Percentiles rank a stretch among this genome's conserved stretches.
Evolutionary conservation across 2,797 vertebrate genomes (phyloP).

Genomic region (Urocyon cinereoargenteus): DNA sequence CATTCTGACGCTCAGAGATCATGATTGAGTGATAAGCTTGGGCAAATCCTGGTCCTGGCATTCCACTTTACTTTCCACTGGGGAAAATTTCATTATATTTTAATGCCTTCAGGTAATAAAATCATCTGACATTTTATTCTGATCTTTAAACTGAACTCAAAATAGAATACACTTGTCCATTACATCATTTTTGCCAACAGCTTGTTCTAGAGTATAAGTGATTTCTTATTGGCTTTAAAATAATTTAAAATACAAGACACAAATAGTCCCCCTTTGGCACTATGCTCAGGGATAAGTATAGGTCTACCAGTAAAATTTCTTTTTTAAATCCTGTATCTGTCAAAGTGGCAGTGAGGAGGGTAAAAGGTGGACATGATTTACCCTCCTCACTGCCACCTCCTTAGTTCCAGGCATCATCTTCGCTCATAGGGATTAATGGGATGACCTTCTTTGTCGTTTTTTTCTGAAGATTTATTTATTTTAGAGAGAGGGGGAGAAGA

Average conservation of each 20-base stretch:
- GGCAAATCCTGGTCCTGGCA: neutral
- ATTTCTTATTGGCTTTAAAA: conserved; percentile 43
- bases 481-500: neutral
- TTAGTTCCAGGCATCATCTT: neutral
- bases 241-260: neutral
- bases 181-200: conserved; percentile 8
- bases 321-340: neutral
- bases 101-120: conserved; percentile 40
- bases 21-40: neutral
- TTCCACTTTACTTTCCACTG: neutral
- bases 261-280: neutral
- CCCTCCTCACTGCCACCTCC: neutral
- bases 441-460: neutral
- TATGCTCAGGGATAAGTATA: neutral
- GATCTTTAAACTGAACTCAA: conserved; percentile 36
- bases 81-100: neutral
- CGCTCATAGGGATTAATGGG: fast-evolving
- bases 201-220: neutral
- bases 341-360: neutral
- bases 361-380: neutral
- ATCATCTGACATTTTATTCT: neutral
- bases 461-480: neutral
- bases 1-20: neutral
- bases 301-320: neutral
- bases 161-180: conserved; percentile 2